These are phyloP conservation scores for Papilio protenor DNA, from an alignment of 2,888 invertebrate species.

Conservation along the genomic window DNA sequence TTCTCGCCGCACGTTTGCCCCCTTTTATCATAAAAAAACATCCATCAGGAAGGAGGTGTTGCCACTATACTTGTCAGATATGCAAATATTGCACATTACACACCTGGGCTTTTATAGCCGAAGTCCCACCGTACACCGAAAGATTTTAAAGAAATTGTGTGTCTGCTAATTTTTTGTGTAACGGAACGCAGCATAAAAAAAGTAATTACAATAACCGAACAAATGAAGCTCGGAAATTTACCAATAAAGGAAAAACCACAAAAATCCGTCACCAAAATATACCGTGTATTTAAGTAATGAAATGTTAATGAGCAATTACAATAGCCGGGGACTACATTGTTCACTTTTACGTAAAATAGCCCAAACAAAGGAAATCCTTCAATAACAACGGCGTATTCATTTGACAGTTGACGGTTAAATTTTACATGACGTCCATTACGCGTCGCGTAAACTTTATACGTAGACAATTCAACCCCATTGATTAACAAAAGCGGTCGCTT, in stretches of 20 bases:
- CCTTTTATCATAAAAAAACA: no score
- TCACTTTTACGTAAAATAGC: slow-evolving; percentile 28
- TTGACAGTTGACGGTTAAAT: slow-evolving; percentile 40
- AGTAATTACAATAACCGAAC: neutral
- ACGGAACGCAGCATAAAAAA: neutral
- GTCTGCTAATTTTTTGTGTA: no score
- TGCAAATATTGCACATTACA: no score
- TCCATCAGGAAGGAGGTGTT: no score
- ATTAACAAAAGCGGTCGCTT: slow-evolving; percentile 67
- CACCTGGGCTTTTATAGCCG: no score
- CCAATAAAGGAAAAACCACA: neutral
- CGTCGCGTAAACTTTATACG: slow-evolving; percentile 27
- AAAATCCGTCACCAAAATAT: slow-evolving; percentile 9
- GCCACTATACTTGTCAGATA: no score
- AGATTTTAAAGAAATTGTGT: no score
- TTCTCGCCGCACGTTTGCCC: no score
- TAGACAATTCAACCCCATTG: slow-evolving; percentile 57
- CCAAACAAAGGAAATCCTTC: slow-evolving; percentile 34
- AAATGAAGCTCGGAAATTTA: neutral
- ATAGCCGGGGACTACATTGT: slow-evolving; percentile 20
- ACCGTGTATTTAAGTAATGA: slow-evolving; percentile 30
- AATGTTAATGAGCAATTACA: slow-evolving; percentile 32
- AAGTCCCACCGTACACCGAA: no score
- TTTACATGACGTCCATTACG: slow-evolving; percentile 41
- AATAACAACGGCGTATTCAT: slow-evolving; percentile 32